Percentiles rank a stretch among this genome's conserved stretches.
phyloP scores from a whole-genome alignment of 1,140 invertebrate species.

The Ceratosolen solmsi region DNA sequence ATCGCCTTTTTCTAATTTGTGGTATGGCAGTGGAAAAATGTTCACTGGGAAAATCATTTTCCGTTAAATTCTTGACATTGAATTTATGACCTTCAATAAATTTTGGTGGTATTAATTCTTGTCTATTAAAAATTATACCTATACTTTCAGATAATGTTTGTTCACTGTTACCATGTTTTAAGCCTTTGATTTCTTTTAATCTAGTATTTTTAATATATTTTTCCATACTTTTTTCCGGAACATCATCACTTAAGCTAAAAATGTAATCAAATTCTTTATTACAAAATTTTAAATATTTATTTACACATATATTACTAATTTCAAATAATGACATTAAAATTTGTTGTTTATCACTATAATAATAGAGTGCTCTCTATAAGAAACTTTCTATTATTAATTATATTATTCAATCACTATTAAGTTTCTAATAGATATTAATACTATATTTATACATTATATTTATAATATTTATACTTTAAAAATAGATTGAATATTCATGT shows the following conservation, averaged over 20 bases:
- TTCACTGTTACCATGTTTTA: background rate
- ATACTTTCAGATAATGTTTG: slow-evolving; percentile 2
- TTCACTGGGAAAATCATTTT: slow-evolving; percentile 25
- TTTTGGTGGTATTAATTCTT: background rate
- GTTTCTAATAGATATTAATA: too few species aligned
- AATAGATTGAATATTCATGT: too few species aligned
- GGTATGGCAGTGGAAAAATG: slow-evolving; percentile 31
- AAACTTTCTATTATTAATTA: too few species aligned
- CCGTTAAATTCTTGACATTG: background rate
- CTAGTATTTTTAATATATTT: slow-evolving; percentile 21
- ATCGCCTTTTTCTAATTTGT: slow-evolving; percentile 52
- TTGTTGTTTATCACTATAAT: too few species aligned
- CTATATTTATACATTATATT: too few species aligned
- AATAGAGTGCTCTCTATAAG: too few species aligned
- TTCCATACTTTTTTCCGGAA: slow-evolving; percentile 50
- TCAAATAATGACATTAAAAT: too few species aligned
- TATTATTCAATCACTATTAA: too few species aligned
- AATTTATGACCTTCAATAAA: slow-evolving; percentile 7
- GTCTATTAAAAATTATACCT: background rate
- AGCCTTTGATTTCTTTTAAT: background rate
- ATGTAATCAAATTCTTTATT: too few species aligned
- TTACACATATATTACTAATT: too few species aligned
- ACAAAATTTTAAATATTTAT: too few species aligned
- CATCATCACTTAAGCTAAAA: slow-evolving; percentile 54
- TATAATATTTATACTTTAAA: too few species aligned